These are phyloP conservation scores for Pristionchus japonicus DNA, from an alignment of 2,888 invertebrate species.

Conservation along the genomic window DNA sequence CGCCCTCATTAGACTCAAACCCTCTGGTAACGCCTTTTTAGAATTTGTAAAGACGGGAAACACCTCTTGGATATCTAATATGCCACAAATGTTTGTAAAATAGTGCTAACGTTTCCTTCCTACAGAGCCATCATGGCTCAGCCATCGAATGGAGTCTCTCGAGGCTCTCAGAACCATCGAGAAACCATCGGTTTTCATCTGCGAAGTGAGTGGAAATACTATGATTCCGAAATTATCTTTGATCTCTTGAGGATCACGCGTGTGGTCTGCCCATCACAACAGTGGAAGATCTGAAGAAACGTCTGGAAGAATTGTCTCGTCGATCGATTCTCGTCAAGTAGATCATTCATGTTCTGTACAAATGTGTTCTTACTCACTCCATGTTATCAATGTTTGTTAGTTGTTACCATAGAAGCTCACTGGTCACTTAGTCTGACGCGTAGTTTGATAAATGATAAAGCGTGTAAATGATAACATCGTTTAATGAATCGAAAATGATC, in stretches of 20 bases:
- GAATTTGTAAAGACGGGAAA: too few relatives aligned
- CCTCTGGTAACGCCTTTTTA: neutral
- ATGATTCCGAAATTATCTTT: neutral
- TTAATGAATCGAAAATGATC: neutral
- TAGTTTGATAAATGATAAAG: neutral
- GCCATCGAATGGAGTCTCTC: neutral
- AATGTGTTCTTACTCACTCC: neutral
- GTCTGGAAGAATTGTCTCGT: conserved; percentile 47
- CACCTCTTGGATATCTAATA: neutral
- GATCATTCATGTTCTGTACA: conserved; percentile 1
- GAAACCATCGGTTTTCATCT: conserved; percentile 38
- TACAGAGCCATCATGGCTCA: conserved; percentile 21
- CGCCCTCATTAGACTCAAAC: conserved; percentile 24
- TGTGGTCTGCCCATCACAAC: conserved; percentile 53
- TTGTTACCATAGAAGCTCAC: neutral
- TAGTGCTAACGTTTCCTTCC: too few relatives aligned
- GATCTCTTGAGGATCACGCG: conserved; percentile 14
- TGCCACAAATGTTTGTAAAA: too few relatives aligned
- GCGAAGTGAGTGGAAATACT: neutral
- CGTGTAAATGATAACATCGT: neutral
- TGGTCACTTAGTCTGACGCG: neutral
- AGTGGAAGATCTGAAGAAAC: conserved; percentile 51
- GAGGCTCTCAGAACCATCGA: neutral
- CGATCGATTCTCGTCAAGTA: neutral
- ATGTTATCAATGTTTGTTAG: neutral